Conservation (phyloP, 2,113 vertebrate species). For the Stomatorhinus ivindoensis region DNA sequence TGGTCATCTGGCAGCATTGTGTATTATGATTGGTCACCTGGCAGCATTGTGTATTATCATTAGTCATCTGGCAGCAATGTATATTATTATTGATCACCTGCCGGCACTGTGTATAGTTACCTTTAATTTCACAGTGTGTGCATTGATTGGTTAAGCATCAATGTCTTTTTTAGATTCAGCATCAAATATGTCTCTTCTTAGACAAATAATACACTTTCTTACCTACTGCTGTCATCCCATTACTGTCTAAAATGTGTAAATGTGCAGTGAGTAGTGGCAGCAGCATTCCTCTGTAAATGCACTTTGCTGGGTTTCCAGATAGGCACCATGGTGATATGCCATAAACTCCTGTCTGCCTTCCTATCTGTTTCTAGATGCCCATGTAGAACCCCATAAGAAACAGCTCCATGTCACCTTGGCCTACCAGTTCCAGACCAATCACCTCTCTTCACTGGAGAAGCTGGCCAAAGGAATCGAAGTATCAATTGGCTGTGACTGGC, state of each 20-base stretch:
- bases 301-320: neutral
- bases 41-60: neutral
- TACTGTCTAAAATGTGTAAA: neutral
- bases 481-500: constrained; percentile 87
- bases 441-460: constrained; percentile 81
- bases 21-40: neutral
- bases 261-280: neutral
- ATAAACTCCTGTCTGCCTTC: neutral
- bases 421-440: constrained; percentile 89
- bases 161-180: neutral
- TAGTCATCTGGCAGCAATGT: neutral
- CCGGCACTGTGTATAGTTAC: neutral
- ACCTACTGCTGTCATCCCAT: neutral
- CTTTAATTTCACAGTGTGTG: neutral
- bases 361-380: constrained; percentile 66
- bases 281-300: neutral
- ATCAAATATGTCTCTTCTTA: neutral
- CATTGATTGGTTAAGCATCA: neutral
- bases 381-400: constrained; percentile 94
- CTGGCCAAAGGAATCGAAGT: constrained; percentile 79
- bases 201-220: neutral
- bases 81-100: neutral
- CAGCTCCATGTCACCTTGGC: constrained; percentile 94
- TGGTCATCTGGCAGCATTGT: neutral
- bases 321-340: neutral